Conservation (phyloP, 2,888 invertebrate genomes). For the Arrhopalites spinosus region DNA sequence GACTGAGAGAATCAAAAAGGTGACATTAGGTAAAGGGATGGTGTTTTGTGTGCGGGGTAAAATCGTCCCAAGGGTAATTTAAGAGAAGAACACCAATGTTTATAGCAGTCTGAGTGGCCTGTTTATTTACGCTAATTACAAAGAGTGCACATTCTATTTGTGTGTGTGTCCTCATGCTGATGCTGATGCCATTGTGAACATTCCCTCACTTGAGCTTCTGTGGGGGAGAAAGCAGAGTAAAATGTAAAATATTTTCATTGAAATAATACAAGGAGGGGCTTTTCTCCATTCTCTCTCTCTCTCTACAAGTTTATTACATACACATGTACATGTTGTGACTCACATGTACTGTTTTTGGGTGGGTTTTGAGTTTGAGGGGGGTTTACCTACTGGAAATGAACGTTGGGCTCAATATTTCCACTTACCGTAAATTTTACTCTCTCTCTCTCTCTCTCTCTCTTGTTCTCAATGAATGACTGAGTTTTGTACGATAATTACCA, state of each 20-base stretch:
- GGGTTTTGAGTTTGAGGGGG: no score
- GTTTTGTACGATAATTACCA: conserved; percentile 6
- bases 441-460: not conserved
- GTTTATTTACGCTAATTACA: conserved; percentile 21
- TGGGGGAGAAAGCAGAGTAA: not conserved
- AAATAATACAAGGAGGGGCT: not conserved
- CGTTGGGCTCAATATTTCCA: conserved; percentile 4
- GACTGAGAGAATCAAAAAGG: no score
- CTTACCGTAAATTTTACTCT: conserved; percentile 15
- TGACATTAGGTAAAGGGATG: not conserved
- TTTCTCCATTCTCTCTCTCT: no score
- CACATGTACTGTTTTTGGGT: not conserved
- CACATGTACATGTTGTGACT: no score
- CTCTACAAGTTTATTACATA: not conserved
- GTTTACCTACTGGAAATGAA: no score
- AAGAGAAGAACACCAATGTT: not conserved
- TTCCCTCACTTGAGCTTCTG: no score
- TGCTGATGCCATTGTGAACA: no score
- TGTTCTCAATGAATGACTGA: conserved; percentile 11
- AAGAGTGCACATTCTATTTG: no score
- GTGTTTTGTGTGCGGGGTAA: no score
- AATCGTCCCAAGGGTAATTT: not conserved
- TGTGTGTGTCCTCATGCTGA: no score
- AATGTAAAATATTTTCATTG: not conserved
- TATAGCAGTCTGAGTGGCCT: not conserved